Evolutionary conservation across 2,888 invertebrate species (phyloP), one percentile per base, ranked within the genome.

Genomic region (Conops quadrifasciatus): DNA sequence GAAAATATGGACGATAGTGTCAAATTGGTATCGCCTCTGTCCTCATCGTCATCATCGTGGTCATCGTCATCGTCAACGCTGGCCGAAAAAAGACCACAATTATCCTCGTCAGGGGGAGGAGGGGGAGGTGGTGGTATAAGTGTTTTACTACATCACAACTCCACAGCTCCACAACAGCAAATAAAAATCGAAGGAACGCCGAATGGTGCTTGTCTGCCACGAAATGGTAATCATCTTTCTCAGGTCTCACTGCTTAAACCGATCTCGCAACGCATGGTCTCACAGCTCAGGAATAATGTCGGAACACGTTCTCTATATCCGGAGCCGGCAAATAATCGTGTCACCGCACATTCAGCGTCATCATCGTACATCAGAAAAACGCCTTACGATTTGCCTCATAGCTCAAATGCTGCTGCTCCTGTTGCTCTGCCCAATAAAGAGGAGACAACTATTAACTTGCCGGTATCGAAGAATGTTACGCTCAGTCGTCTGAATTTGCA

Each of bases 401-500:
- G 63, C 5, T 11, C 56, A 15, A 70, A 69, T 2, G 74, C 74
- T 1, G 13, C 71, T 2, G 36, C 70, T 62, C 26, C 75, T 2
- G 71, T 68, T 64, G 56, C 71, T 21, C 13, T 45, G 24, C 3
- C 45, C 21, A 62, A 19, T 5, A 69, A 24, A 53, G 30, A 63
- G 53, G 67, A 26, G 5, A 26, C 62, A 2, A 3, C 45, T 15
- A 9, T 24, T 2, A 72, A 72, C 2, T 36, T 74, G 43, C 75
- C 76, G 4, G 77, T 77, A 28, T 75, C 79, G 0, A 77, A 77
- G 24, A 80, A 80, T 56, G 81, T 81, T 4, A 81, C 80, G 74
- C 76, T 75, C 53, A 83, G 84, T 70, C 82, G 86, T 2, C 72
- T 81, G 75, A 85, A 85, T 79, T 75, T 86, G 45, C 79, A 82